These are phyloP conservation scores for Meles meles DNA, from an alignment of 2,113 vertebrate genomes.

Conservation along the genomic window DNA sequence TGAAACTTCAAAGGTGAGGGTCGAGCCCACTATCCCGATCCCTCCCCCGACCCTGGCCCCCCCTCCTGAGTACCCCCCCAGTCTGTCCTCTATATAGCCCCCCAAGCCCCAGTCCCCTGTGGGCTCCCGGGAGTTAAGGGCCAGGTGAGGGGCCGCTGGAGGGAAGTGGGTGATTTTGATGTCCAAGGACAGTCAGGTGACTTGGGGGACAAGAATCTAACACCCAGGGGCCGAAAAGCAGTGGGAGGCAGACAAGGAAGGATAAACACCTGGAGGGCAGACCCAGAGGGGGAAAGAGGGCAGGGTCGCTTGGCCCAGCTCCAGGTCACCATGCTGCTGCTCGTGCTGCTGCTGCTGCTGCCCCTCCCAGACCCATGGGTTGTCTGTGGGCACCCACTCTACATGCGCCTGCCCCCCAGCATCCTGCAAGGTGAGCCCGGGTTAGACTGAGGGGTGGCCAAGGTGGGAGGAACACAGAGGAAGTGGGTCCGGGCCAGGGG, in stretches of 20 bases:
- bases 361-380: background rate
- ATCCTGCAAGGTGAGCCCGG: conserved; percentile 68
- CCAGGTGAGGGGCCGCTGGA: conserved; percentile 45
- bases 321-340: conserved; percentile 43
- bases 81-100: conserved; percentile 48
- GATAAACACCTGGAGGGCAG: background rate
- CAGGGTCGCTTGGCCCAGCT: background rate
- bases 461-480: background rate
- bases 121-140: background rate
- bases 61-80: background rate
- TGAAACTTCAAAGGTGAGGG: conserved; percentile 70
- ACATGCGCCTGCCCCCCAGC: conserved; percentile 53
- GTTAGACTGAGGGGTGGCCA: background rate
- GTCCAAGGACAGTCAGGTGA: background rate
- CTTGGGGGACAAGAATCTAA: background rate
- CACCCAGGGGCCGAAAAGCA: background rate
- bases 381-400: conserved; percentile 39
- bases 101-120: background rate
- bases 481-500: background rate
- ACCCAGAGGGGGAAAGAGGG: background rate
- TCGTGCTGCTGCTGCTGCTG: conserved; percentile 22
- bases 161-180: background rate
- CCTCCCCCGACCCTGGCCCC: background rate
- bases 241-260: background rate
- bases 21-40: conserved; percentile 29